Base-by-base conservation (phyloP, 2,797 vertebrate genomes). In the Lateolabrax maculatus region DNA sequence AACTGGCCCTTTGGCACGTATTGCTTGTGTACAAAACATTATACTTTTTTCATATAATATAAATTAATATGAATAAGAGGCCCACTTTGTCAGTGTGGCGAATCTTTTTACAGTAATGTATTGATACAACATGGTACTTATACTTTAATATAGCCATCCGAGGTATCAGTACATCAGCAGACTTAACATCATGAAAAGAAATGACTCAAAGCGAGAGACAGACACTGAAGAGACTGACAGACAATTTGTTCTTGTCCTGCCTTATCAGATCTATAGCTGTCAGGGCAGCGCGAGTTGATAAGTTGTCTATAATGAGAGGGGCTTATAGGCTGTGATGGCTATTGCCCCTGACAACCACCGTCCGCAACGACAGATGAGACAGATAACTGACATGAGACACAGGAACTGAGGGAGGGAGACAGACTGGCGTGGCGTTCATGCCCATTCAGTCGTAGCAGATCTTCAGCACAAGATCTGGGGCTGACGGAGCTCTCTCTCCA, bases 341-440 rank as follows among this genome's bases (percentile, higher is more conserved):
- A 89, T 90, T 63, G 18, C 72, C 81, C 51, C 62, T 79, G 91
- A 92, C 91, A 90, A 87, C 85, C 79, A 70, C 71, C 77, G 58
- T 83, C 74, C 67, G 49, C 58, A 36, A 71, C 64, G 27, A 83
- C 34, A 55, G 85, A 90, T 63, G 75, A 87, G 87, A 75, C 67
- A 57, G 83, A 87, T 83, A 81, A 89, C 81, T 88, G 87, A 88
- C 85, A 79, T 27, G 67, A 84, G 83, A 85, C 67, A 46, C 25
- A 77, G 46, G 72, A n/a, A 43, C 27, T 27, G 37, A 46, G 74
- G n/a, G 37, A 41, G 74, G 71, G 58, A 70, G 81, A 70, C 19
- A 19, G 75, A 64, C 13, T 1, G 76, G 69, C 75, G 23, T 4
- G 16, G 61, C 13, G 41, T 23, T 79, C 27, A 9, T 23, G 80